Base-by-base conservation (phyloP, 2,797 vertebrate genomes). In the Enteromius afrohamiltoni region DNA sequence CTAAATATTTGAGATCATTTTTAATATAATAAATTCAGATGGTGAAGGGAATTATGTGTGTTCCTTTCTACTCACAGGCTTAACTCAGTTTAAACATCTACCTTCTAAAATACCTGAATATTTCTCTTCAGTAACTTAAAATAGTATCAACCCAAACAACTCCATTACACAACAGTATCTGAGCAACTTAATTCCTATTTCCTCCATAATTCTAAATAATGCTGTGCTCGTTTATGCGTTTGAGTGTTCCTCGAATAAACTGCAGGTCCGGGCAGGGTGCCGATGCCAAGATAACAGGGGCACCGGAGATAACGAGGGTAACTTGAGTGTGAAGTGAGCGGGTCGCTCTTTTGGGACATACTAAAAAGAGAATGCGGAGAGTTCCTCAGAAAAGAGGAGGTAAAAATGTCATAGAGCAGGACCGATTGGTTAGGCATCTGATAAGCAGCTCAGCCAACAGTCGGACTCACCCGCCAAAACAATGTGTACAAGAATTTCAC, bases 341-440 rank as follows among this genome's bases (percentile, higher is more conserved):
- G 58, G 68, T 58, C 51, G 70, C 62, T 76, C 82, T 75, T 55
- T 77, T 45, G 70, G 65, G 77, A 85, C 64, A 67, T 42, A 40
- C 74, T 81, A 37, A 79, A 85, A 77, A 74, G 79, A 81, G 85
- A 87, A 80, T 62, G 75, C 49, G 47, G 16, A 40, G 67, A 85
- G 84, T 88, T 84, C 85, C 51, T 84, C 83, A 31, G 29, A 77
- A 84, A 60, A 55, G 13, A 80, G 11, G 45, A 85, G 82, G 87
- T 84, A 79, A 84, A 89, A 85, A 83, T 67, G 78, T 74, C 74
- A 83, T 67, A 77, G 17, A 82, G 83, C 85, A 29, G 64, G 79
- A 73, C 77, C 45, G 64, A 87, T 79, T 37, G 69, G 34, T 62
- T 23, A 49, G 26, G n/a, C 9, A 75, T 73, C 80, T 73, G 49